phyloP scores from a whole-genome alignment of 2,888 invertebrate species.

The Polydrusus tereticollis region DNA sequence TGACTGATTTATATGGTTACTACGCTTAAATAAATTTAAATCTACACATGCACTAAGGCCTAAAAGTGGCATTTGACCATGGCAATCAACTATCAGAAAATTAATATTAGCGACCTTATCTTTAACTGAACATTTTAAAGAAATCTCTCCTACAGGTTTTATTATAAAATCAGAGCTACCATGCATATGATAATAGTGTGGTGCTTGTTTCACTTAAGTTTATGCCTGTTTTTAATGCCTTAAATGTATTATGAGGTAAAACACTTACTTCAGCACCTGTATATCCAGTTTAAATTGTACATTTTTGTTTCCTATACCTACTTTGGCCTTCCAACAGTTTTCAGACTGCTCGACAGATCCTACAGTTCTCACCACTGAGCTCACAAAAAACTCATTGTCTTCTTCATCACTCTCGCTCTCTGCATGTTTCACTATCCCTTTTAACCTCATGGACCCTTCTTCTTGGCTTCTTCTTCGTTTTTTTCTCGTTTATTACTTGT shows the following conservation, averaged over 20 bases:
- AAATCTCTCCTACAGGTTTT: constrained; percentile 36
- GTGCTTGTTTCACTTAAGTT: constrained; percentile 23
- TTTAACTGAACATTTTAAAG: constrained; percentile 25
- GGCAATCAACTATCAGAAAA: constrained; percentile 35
- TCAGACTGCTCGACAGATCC: not conserved
- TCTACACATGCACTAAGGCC: constrained; percentile 35
- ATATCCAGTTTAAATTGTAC: constrained; percentile 4
- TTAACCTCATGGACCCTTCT: too few species aligned
- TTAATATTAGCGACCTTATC: not conserved
- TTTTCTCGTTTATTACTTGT: not conserved
- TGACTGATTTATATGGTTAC: constrained; percentile 7
- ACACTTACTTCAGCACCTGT: constrained; percentile 21
- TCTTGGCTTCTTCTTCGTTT: not conserved
- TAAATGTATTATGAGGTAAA: not conserved
- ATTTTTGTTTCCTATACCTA: not conserved
- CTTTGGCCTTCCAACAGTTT: not conserved
- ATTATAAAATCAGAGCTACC: constrained; percentile 40
- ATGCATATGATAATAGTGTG: constrained; percentile 39
- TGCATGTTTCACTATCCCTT: too few species aligned
- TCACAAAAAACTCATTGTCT: too few species aligned
- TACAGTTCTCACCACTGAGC: too few species aligned
- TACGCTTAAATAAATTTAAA: constrained; percentile 35
- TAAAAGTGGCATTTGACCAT: constrained; percentile 33
- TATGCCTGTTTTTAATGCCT: not conserved
- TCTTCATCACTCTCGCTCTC: too few species aligned